Base-by-base conservation (phyloP, 2,888 invertebrate species). In the Gortyna flavago region DNA sequence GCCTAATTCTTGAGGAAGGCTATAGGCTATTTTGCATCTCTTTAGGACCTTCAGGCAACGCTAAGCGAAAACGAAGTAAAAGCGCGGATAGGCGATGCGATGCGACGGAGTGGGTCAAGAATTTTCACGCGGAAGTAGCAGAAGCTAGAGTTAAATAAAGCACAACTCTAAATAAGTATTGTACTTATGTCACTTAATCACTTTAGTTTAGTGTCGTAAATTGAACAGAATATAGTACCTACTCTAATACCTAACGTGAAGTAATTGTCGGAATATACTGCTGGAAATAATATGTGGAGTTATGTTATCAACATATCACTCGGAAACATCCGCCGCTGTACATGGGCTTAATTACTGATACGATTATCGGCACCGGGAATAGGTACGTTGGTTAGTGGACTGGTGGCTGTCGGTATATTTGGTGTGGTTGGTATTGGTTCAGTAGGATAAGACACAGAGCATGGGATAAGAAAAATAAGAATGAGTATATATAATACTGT, bases 261-360 rank as follows among this genome's bases (percentile, higher is more conserved):
- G 3, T 57, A 65, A 69, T 75, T 51, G n/a, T 41, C 57, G 51
- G n/a, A 61, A 51, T 51, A 48, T 48, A 61, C 38, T 57, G 29
- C 76, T 32, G 59, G 38, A 70, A n/a, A 59, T 78, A 35, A 16
- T 64, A 16, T 59, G 38, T 35, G 51, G 76, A 77, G 66, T 54
- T 66, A 61, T 38, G 75, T 54, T 80, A 67, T 80, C 79, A 54
- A 41, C 61, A 29, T 51, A 72, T 59, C 80, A 75, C 38, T 62
- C 35, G 35, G 66, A 48, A 75, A 61, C 80, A 61, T 61, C 75
- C 74, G 79, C n/a, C 16, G 25, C 25, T 44, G 29, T 80, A n/a
- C 44, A 73, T 32, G 35, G 54, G 75, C 79, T 79, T 79, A 79
- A 80, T 80, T 66, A 75, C 79, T 79, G 75, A 80, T 75, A 80